These are phyloP conservation scores for Polylopha cassiicola DNA, from an alignment of 2,888 invertebrate species.

Conservation along the genomic window DNA sequence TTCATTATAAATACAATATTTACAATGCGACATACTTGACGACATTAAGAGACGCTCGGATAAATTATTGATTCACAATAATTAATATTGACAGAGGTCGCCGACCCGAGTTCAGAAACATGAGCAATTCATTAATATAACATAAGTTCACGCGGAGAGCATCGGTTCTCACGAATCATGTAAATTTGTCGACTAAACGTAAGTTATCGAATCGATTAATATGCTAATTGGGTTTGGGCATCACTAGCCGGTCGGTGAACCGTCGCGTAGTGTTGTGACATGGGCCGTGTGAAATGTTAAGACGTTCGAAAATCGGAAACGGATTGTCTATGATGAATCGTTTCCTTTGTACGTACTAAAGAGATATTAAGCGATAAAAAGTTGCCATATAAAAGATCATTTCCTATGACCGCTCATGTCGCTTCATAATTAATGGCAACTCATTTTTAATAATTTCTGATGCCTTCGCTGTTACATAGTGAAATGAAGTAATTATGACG, in stretches of 20 bases:
- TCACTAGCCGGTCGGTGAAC: conserved; percentile 74
- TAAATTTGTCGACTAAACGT: conserved; percentile 76
- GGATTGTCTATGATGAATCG: conserved; percentile 25
- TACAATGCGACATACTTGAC: conserved; percentile 15
- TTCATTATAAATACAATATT: background rate
- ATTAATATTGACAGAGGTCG: conserved; percentile 64
- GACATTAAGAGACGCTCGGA: conserved; percentile 29
- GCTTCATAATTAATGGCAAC: too few relatives aligned
- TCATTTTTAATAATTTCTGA: too few relatives aligned
- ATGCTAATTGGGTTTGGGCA: conserved; percentile 71
- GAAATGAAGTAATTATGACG: too few relatives aligned
- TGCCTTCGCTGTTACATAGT: too few relatives aligned
- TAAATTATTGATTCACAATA: conserved; percentile 41
- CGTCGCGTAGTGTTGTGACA: conserved; percentile 78
- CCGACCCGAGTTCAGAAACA: conserved; percentile 48
- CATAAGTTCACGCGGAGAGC: conserved; percentile 72
- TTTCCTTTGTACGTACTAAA: conserved; percentile 16
- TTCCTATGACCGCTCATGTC: too few relatives aligned
- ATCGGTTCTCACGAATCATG: conserved; percentile 75
- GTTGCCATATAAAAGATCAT: too few relatives aligned
- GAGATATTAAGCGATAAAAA: conserved; percentile 10
- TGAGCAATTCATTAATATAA: conserved; percentile 76
- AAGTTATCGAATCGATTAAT: conserved; percentile 77
- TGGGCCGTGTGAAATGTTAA: conserved; percentile 87
- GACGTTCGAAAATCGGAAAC: conserved; percentile 39